Base-by-base conservation (phyloP, 1,140 invertebrate genomes). In the Drosophila novamexicana region DNA sequence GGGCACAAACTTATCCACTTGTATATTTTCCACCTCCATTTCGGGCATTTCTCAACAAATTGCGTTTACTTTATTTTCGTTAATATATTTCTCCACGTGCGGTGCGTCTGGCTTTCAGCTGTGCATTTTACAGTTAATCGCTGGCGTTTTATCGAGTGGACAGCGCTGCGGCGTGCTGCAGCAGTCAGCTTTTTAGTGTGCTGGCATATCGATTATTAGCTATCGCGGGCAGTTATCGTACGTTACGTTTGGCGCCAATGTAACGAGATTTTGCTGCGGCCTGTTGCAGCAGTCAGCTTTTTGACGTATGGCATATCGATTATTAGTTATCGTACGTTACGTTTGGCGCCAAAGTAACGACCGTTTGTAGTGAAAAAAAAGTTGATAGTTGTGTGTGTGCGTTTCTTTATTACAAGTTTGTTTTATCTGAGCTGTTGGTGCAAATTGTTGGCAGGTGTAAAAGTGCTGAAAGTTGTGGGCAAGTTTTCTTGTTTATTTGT, bases 1-100 rank as follows among this genome's bases (percentile, higher is more conserved):
- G 0, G 94, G 94, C 61, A 94, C 71, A 91, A 95, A 95, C 39
- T 93, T 93, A 29, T 94, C 93, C 1, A 93, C 92, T 72, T 93
- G 93, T 40, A 95, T 94, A 67, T 95, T 95, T 58, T 90, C 77
- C 32, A 59, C 68, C 45, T 92, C 88, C 91, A 92, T 91, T 63
- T 16, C 7, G 9, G 10, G 40, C 8, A 34, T 56, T 22, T 52
- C 52, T 12, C 8, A 6, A n/a, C 1, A 6, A 68, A 56, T 29
- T 44, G 29, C 71, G 47, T 36, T n/a, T 53, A 0, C 12, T 61
- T 39, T 69, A 69, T 70, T 52, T 45, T 57, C 29, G 37, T 34
- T 14, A 36, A 70, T 52, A 39, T 59, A 40, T 49, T 53, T 62
- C 71, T 74, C 71, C 71, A 74, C 71, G 71, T 74, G 71, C 57